Conservation (phyloP, 2,113 vertebrate species). For the Ascaphus truei region DNA sequence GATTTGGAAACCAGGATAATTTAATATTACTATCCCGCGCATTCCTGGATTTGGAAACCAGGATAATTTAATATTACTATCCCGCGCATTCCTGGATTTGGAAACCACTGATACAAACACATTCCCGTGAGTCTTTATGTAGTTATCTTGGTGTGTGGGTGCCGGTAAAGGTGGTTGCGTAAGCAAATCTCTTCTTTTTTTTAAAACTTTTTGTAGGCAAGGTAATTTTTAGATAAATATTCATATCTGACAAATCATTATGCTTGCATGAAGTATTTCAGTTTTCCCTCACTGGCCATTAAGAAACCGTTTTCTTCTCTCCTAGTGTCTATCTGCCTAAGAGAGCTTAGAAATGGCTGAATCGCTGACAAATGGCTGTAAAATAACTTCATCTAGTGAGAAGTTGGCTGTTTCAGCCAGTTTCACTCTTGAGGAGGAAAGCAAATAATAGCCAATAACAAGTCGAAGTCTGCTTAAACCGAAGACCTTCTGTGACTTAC, state of each 20-base stretch:
- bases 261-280: neutral
- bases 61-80: too few species aligned
- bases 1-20: too few species aligned
- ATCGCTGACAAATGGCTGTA: slow-evolving; percentile 8
- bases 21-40: too few species aligned
- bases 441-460: neutral
- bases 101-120: too few species aligned
- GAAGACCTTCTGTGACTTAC: slow-evolving; percentile 11
- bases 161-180: too few species aligned
- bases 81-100: too few species aligned
- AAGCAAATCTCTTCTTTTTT: too few species aligned
- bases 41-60: too few species aligned
- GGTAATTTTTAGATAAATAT: too few species aligned
- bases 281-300: neutral
- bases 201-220: neutral
- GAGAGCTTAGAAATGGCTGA: slow-evolving; percentile 11
- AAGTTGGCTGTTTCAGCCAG: neutral
- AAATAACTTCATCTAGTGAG: slow-evolving; percentile 21
- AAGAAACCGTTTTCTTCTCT: slow-evolving; percentile 19
- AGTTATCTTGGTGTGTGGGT: too few species aligned
- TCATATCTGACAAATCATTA: neutral
- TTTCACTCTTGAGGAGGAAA: neutral
- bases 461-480: neutral
- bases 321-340: slow-evolving; percentile 15
- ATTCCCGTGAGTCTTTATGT: too few species aligned